These are phyloP conservation scores for Neopipo cinnamomea DNA, from an alignment of 2,113 vertebrate species.

Conservation along the genomic window DNA sequence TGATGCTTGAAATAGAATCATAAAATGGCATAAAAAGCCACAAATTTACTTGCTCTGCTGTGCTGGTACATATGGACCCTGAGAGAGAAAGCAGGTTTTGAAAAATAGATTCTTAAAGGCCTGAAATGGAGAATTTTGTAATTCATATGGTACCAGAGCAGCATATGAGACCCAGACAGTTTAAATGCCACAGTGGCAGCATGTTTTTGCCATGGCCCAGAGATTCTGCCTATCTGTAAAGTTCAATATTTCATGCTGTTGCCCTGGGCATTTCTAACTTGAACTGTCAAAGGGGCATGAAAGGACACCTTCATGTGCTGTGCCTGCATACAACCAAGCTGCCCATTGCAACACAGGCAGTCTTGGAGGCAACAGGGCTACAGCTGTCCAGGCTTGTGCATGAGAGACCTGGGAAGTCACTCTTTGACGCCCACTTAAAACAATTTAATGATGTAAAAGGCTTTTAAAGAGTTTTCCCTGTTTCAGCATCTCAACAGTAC, in stretches of 20 bases:
- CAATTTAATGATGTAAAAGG: not conserved
- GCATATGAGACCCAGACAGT: not conserved
- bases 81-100: not conserved
- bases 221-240: not conserved
- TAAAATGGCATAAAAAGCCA: not conserved
- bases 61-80: not conserved
- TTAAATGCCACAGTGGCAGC: not conserved
- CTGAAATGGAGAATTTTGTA: not conserved
- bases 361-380: not conserved
- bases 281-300: not conserved
- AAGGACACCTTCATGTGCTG: not conserved
- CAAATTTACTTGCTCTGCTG: not conserved
- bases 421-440: not conserved
- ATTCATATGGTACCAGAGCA: not conserved
- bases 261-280: not conserved
- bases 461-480: not conserved
- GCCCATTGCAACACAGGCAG: not conserved
- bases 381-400: not conserved
- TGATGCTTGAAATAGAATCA: not conserved
- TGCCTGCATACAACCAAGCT: not conserved
- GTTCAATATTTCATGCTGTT: not conserved
- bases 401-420: not conserved
- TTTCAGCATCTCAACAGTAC: not conserved
- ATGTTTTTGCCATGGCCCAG: not conserved
- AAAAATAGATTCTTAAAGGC: not conserved